phyloP scores from a whole-genome alignment of 2,888 invertebrate genomes.

The Ectropis crepuscularia region DNA sequence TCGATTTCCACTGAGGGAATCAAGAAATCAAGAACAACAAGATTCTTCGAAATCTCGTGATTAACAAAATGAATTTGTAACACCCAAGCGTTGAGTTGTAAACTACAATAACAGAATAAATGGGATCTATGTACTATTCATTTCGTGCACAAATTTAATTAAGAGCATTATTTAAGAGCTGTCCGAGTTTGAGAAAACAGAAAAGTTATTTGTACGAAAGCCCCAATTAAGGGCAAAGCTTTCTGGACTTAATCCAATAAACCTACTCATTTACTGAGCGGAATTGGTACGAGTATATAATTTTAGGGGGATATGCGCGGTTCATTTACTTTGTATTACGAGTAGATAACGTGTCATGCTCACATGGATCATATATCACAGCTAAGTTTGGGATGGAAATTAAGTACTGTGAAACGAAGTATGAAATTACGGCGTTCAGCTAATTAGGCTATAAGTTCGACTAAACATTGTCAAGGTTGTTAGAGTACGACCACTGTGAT shows the following conservation, averaged over 20 bases:
- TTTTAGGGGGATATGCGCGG: constrained; percentile 63
- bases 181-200: constrained; percentile 81
- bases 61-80: constrained; percentile 35
- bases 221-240: constrained; percentile 83
- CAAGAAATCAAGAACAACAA: constrained; percentile 33
- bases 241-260: constrained; percentile 84
- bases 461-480: too few species aligned
- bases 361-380: neutral
- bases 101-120: constrained; percentile 33
- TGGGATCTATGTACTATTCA: constrained; percentile 53
- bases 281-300: constrained; percentile 80
- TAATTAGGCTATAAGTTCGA: too few species aligned
- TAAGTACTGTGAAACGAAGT: too few species aligned
- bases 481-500: too few species aligned
- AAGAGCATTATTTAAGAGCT: constrained; percentile 78
- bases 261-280: constrained; percentile 82
- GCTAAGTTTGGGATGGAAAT: too few species aligned
- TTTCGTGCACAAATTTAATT: constrained; percentile 75
- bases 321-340: constrained; percentile 40
- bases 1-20: constrained; percentile 1
- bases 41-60: constrained; percentile 35
- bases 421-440: too few species aligned
- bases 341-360: constrained; percentile 53
- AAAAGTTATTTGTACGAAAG: constrained; percentile 82
- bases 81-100: constrained; percentile 30